A percentile compares a stretch with the other conserved stretches of the same genome.
Conservation (phyloP, 2,113 vertebrate species). For the Gallinago paraguaiae region DNA sequence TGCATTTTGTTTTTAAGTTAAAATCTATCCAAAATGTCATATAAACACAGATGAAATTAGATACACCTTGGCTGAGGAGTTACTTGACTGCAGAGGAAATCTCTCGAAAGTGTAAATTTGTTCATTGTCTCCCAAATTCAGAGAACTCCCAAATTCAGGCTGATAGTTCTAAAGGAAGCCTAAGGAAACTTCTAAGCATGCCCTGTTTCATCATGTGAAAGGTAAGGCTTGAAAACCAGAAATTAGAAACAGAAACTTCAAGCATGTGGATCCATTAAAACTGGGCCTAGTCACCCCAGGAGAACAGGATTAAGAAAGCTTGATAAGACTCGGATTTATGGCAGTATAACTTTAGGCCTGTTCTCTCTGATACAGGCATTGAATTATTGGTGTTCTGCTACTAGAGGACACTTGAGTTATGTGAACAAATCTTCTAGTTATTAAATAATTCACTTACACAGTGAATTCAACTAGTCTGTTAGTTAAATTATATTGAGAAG, state of each 20-base stretch:
- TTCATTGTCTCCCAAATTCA: too few species aligned
- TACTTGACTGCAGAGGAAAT: background rate
- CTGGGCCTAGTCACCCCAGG: background rate
- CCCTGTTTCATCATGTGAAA: background rate
- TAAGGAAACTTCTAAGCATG: background rate
- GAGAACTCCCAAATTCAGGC: background rate
- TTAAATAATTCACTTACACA: background rate
- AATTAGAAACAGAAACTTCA: slow-evolving; percentile 10
- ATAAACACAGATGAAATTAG: background rate
- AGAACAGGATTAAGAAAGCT: slow-evolving; percentile 5
- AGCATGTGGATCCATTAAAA: background rate
- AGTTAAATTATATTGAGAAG: background rate
- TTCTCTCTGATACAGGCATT: background rate
- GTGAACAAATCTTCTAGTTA: background rate
- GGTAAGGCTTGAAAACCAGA: background rate
- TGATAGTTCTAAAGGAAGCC: background rate
- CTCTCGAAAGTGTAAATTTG: background rate
- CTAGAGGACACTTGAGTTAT: background rate
- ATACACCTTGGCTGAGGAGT: background rate
- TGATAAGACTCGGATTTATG: slow-evolving; percentile 12
- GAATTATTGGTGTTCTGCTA: background rate
- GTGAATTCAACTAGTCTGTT: background rate
- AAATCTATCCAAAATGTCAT: background rate
- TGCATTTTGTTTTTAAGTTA: background rate
- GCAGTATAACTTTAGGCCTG: background rate